Evolutionary conservation across 2,113 vertebrate genomes (phyloP).

Genomic region (Thunnus thynnus): DNA sequence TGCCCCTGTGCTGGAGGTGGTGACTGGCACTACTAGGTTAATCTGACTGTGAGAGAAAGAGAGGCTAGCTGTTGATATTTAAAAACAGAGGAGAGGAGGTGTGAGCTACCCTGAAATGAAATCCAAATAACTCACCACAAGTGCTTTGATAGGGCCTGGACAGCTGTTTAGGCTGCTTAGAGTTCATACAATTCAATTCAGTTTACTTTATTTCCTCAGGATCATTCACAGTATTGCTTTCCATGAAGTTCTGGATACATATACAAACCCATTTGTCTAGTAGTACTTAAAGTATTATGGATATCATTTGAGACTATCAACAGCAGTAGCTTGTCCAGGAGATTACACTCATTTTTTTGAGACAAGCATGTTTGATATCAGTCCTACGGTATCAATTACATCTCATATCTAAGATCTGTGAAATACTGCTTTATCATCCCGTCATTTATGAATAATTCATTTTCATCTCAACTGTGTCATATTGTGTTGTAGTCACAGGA

Average conservation of each 20-base stretch:
- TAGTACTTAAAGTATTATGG: conserved; percentile 6
- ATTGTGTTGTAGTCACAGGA: neutral
- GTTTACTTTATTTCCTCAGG: too few relatives aligned
- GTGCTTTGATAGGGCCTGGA: neutral
- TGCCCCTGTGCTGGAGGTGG: conserved; percentile 40
- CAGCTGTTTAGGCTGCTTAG: neutral
- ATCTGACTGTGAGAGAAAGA: conserved; percentile 47
- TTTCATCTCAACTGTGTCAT: conserved; percentile 18
- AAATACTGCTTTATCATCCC: conserved; percentile 66
- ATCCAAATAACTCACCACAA: conserved; percentile 1
- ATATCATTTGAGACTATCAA: conserved; percentile 37
- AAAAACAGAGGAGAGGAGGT: conserved; percentile 23
- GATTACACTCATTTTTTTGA: conserved; percentile 28
- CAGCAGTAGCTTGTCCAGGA: conserved; percentile 34
- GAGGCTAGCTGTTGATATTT: conserved; percentile 24
- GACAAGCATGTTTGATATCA: conserved; percentile 47
- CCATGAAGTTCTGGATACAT: neutral
- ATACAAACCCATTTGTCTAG: neutral
- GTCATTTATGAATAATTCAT: conserved; percentile 68
- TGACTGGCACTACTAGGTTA: conserved; percentile 59
- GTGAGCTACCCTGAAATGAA: conserved; percentile 1
- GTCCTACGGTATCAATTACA: conserved; percentile 46
- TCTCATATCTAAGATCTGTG: conserved; percentile 51
- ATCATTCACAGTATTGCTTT: conserved; percentile 1
- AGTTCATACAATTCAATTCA: neutral